These are phyloP conservation scores for Enteromius anoplus DNA, from an alignment of 2,797 vertebrate species.

Conservation along the genomic window DNA sequence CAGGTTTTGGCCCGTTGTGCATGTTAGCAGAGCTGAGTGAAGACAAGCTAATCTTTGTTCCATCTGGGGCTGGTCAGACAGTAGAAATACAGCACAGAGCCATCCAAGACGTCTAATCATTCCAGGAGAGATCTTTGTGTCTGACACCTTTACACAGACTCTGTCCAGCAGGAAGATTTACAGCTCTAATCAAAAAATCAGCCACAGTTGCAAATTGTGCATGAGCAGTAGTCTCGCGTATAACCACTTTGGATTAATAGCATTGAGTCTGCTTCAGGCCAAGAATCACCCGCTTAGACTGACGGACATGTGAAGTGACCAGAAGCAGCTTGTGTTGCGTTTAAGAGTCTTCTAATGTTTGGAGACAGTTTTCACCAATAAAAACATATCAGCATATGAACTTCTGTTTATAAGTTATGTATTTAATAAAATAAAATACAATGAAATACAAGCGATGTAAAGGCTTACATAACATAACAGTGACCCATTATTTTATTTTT, in stretches of 20 bases:
- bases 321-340: background rate
- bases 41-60: slow-evolving; percentile 60
- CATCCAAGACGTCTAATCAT: slow-evolving; percentile 36
- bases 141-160: slow-evolving; percentile 41
- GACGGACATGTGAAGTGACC: slow-evolving; percentile 7
- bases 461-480: no score
- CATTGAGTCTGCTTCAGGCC: slow-evolving; percentile 58
- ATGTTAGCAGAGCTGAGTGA: slow-evolving; percentile 16
- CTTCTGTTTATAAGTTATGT: background rate
- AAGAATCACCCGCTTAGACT: slow-evolving; percentile 3
- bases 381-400: background rate
- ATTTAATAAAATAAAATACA: background rate
- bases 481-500: no score
- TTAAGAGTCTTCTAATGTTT: background rate
- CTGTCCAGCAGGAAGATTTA: slow-evolving; percentile 73
- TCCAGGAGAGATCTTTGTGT: slow-evolving; percentile 54
- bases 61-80: slow-evolving; percentile 70
- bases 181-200: slow-evolving; percentile 79
- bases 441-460: background rate
- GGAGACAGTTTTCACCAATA: background rate
- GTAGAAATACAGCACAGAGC: slow-evolving; percentile 14
- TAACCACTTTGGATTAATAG: slow-evolving; percentile 71
- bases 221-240: slow-evolving; percentile 68
- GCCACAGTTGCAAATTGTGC: slow-evolving; percentile 78
- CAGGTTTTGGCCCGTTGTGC: background rate